phyloP scores from a whole-genome alignment of 2,888 invertebrate species.

The Cataglyphis altisquamis region DNA sequence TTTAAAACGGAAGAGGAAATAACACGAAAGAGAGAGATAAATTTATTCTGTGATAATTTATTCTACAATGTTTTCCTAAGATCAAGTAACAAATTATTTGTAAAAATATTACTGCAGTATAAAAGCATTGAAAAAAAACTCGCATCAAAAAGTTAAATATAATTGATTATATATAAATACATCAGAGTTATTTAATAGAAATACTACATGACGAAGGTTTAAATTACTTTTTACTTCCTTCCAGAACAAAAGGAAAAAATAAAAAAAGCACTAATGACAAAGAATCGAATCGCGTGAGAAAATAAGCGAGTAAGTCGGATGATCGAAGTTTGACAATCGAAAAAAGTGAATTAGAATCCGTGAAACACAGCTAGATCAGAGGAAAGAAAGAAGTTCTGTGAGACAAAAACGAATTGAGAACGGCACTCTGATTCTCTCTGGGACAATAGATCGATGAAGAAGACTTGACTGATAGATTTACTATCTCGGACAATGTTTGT shows the following conservation, averaged over 20 bases:
- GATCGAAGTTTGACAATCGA: constrained; percentile 48
- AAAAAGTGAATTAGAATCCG: constrained; percentile 45
- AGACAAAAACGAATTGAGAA: constrained; percentile 9
- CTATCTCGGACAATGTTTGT: constrained; percentile 23
- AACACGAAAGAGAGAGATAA: background rate
- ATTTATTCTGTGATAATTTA: constrained; percentile 7
- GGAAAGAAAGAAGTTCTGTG: constrained; percentile 21
- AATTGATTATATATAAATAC: background rate
- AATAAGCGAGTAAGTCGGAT: constrained; percentile 22
- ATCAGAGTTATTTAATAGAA: constrained; percentile 24
- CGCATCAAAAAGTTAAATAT: background rate
- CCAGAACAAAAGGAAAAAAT: background rate
- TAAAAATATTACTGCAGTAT: background rate
- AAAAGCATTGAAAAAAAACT: background rate
- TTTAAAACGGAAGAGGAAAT: background rate
- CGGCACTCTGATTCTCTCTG: constrained; percentile 1
- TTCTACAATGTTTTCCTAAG: background rate
- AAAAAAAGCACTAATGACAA: background rate
- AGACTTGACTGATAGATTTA: constrained; percentile 42
- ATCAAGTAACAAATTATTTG: background rate
- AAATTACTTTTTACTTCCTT: background rate
- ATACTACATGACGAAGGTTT: constrained; percentile 17
- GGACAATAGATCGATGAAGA: constrained; percentile 32
- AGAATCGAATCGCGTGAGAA: background rate
- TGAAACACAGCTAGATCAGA: constrained; percentile 8